Percentiles rank a stretch among this genome's conserved stretches.
phyloP scores from a whole-genome alignment of 2,888 invertebrate species.

The Pediacus dermestoides region DNA sequence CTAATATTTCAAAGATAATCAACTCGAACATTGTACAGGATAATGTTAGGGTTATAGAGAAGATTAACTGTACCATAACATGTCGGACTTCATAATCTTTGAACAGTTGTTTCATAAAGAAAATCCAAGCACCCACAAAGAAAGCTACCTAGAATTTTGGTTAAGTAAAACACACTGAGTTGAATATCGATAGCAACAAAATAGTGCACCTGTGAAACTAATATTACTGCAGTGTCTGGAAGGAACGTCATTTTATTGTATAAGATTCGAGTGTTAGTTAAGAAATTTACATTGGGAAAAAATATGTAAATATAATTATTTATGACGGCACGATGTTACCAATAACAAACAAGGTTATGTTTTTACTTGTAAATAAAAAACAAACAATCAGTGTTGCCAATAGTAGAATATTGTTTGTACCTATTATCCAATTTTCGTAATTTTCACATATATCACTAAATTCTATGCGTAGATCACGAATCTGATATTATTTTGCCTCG shows the following conservation, averaged over 20 bases:
- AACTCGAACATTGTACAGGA: slow-evolving; percentile 99
- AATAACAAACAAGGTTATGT: too few relatives aligned
- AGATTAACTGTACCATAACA: slow-evolving; percentile 88
- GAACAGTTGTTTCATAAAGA: slow-evolving; percentile 96
- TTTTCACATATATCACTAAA: too few relatives aligned
- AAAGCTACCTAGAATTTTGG: slow-evolving; percentile 73
- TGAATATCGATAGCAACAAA: slow-evolving; percentile 6
- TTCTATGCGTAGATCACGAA: too few relatives aligned
- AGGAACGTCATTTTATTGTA: slow-evolving; percentile 70
- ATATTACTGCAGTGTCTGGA: slow-evolving; percentile 78
- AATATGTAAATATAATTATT: too few relatives aligned
- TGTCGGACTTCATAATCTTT: slow-evolving; percentile 97
- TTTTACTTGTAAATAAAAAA: too few relatives aligned
- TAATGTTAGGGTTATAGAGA: slow-evolving; percentile 92
- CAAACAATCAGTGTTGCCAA: too few relatives aligned
- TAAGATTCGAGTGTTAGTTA: too few relatives aligned
- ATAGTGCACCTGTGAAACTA: slow-evolving; percentile 58
- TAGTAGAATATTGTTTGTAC: too few relatives aligned
- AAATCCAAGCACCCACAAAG: slow-evolving; percentile 96
- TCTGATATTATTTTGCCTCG: too few relatives aligned
- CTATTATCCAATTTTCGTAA: too few relatives aligned
- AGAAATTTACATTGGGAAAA: too few relatives aligned
- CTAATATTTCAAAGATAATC: slow-evolving; percentile 98
- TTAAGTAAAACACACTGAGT: background rate
- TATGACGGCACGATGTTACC: too few relatives aligned